Evolutionary conservation across 2,797 vertebrate species (phyloP).

Genomic region (Anguilla obscura): DNA sequence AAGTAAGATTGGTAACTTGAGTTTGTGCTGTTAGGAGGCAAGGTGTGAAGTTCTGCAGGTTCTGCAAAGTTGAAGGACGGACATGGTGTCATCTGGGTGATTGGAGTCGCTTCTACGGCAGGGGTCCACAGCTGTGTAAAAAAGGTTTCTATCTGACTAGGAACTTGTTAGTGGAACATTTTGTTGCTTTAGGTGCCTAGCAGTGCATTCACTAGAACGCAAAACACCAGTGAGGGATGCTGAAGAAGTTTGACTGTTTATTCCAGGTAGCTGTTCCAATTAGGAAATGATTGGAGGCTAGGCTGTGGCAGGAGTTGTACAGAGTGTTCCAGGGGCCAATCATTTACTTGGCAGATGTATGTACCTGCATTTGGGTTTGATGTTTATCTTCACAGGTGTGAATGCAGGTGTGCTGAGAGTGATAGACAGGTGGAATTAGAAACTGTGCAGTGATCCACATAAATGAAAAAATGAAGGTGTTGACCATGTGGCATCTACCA

Average conservation of each 20-base stretch:
- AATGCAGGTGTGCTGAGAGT: conserved; percentile 19
- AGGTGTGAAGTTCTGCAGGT: neutral
- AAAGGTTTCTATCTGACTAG: neutral
- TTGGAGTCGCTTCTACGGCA: neutral
- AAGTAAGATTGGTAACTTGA: neutral
- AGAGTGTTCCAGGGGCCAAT: neutral
- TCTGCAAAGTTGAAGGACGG: neutral
- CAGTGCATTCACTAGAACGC: neutral
- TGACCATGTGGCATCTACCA: neutral
- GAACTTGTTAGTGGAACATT: neutral
- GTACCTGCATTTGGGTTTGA: neutral
- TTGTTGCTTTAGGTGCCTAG: neutral
- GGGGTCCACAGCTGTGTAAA: neutral
- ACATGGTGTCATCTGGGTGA: neutral
- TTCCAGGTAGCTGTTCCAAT: neutral
- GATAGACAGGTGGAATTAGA: neutral
- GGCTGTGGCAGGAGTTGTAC: neutral
- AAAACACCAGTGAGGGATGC: neutral
- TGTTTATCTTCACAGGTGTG: neutral
- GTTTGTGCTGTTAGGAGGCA: neutral
- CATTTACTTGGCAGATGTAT: neutral
- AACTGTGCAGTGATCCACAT: neutral
- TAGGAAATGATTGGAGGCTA: neutral
- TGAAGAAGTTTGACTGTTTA: neutral
- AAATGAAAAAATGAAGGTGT: neutral